phyloP scores from a whole-genome alignment of 2,113 vertebrate species.

The Melanostigma gelatinosum region DNA sequence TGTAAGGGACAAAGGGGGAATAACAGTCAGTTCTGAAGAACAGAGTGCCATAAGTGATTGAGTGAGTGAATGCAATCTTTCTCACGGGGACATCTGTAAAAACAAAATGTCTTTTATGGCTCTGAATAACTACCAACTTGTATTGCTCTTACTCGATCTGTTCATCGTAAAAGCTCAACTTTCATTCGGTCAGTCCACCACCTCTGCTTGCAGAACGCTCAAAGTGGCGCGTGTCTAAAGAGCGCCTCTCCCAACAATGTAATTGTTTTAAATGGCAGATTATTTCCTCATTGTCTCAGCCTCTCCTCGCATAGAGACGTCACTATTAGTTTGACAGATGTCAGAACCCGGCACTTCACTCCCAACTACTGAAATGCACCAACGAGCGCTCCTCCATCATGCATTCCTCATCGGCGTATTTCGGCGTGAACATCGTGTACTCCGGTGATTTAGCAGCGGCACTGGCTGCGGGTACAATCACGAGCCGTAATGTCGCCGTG shows the following conservation, averaged over 20 bases:
- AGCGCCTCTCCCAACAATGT: not conserved
- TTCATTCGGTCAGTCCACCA: not conserved
- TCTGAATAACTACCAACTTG: not conserved
- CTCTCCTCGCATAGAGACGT: not conserved
- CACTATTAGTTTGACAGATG: not conserved
- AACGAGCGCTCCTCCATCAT: not conserved
- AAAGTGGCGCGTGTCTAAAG: not conserved
- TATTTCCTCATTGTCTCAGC: not conserved
- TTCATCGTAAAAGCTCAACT: not conserved
- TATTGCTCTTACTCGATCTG: not conserved
- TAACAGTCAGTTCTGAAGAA: not conserved
- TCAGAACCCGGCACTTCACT: not conserved
- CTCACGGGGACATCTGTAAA: not conserved
- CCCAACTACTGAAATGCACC: not conserved
- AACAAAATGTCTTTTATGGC: not conserved
- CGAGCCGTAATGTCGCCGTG: conserved; percentile 20
- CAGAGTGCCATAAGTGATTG: not conserved
- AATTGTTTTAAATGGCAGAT: not conserved
- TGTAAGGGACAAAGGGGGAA: not conserved
- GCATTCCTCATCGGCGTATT: not conserved
- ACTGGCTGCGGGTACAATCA: not conserved
- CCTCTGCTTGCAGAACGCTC: not conserved
- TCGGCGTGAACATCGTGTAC: not conserved
- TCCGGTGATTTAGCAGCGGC: not conserved
- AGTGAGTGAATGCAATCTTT: not conserved